phyloP scores from a whole-genome alignment of 2,113 vertebrate genomes.

The Synchiropus splendidus region DNA sequence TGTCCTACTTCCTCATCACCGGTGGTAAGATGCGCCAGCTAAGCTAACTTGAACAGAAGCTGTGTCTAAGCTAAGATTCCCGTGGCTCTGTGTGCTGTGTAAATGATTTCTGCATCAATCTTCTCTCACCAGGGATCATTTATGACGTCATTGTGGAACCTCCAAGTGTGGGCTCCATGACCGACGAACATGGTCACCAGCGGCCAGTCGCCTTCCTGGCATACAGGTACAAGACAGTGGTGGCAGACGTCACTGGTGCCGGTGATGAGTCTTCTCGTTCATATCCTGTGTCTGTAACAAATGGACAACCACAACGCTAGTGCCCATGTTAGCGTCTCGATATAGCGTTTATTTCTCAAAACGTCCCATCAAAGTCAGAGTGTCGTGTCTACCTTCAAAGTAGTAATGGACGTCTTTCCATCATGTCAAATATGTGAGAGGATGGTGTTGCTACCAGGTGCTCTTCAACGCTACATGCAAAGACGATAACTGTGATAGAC shows the following conservation, averaged over 20 bases:
- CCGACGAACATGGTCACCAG: slow-evolving; percentile 95
- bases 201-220: slow-evolving; percentile 94
- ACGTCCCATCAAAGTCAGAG: no score
- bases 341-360: no score
- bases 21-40: slow-evolving; percentile 72
- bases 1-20: slow-evolving; percentile 98
- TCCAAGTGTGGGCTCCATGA: slow-evolving; percentile 97
- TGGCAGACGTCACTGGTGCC: background rate
- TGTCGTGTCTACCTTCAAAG: no score
- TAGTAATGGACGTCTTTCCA: no score
- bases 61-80: background rate
- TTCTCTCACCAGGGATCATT: slow-evolving; percentile 77
- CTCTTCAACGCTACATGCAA: no score
- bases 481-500: no score
- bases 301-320: background rate
- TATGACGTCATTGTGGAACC: slow-evolving; percentile 99
- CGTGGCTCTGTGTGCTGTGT: background rate
- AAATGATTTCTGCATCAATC: background rate
- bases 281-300: background rate
- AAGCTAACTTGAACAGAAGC: slow-evolving; percentile 8
- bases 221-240: slow-evolving; percentile 74
- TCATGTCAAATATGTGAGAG: no score
- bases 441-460: no score
- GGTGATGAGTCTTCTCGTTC: background rate
- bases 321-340: background rate